These are phyloP conservation scores for Jacana jacana DNA, from an alignment of 2,113 vertebrate genomes.

Conservation along the genomic window DNA sequence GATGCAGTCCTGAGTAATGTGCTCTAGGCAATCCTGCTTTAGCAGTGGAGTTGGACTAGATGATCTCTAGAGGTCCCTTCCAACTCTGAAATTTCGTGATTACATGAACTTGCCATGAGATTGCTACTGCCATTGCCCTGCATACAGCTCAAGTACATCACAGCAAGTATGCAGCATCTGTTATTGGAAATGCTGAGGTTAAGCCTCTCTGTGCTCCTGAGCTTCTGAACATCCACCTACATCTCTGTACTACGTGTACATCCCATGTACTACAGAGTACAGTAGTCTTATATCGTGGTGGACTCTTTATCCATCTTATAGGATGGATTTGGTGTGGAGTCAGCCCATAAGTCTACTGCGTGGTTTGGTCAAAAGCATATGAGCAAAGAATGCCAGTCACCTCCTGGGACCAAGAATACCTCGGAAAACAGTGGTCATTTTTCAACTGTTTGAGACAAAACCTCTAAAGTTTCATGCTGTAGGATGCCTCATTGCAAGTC, in stretches of 20 bases:
- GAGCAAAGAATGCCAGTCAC: not conserved
- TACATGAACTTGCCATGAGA: accelerated
- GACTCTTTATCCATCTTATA: not conserved
- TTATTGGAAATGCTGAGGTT: not conserved
- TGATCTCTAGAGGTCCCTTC: too few species aligned
- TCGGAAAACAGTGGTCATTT: not conserved
- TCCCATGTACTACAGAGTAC: too few species aligned
- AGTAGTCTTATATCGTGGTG: not conserved
- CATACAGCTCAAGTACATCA: not conserved
- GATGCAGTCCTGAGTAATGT: too few species aligned
- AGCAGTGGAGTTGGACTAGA: too few species aligned
- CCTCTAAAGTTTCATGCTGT: not conserved
- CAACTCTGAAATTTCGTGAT: too few species aligned
- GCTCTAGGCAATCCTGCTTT: too few species aligned
- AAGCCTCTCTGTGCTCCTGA: not conserved
- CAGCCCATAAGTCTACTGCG: not conserved
- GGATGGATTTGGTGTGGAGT: not conserved
- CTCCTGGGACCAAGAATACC: not conserved
- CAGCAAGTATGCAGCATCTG: not conserved
- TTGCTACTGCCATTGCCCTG: not conserved
- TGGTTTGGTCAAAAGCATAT: not conserved
- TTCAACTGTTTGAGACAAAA: not conserved
- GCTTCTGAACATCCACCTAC: not conserved
- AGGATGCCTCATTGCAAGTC: not conserved
- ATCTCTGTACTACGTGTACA: too few species aligned